phyloP scores from a whole-genome alignment of 2,113 vertebrate genomes.

The Cynopterus brachyotis region DNA sequence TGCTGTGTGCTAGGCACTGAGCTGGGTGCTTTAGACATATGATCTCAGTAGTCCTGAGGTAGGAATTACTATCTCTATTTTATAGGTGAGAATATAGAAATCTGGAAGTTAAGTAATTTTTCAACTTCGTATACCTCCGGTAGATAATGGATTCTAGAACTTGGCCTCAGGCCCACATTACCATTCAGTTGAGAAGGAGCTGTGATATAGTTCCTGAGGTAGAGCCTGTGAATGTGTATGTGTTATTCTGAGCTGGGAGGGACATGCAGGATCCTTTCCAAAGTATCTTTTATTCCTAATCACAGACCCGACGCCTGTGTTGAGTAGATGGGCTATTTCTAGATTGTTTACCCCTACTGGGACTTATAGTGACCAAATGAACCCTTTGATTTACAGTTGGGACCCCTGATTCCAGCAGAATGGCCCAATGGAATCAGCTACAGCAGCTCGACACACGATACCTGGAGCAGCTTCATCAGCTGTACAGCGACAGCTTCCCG shows the following conservation, averaged over 20 bases:
- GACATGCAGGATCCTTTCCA: neutral
- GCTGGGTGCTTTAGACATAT: neutral
- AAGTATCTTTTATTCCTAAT: neutral
- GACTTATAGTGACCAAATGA: neutral
- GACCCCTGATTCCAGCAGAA: conserved; percentile 81
- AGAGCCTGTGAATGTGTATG: neutral
- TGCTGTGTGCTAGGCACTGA: neutral
- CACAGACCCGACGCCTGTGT: neutral
- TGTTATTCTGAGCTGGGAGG: neutral
- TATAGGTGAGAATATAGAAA: neutral
- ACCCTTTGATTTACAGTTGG: conserved; percentile 37
- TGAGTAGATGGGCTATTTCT: neutral
- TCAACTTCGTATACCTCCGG: neutral
- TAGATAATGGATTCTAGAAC: neutral
- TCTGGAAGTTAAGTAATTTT: neutral
- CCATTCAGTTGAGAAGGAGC: neutral
- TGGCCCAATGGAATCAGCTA: conserved; percentile 99
- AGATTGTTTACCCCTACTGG: neutral
- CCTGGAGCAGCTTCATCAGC: conserved; percentile 97
- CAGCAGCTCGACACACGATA: conserved; percentile 98
- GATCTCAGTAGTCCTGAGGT: neutral
- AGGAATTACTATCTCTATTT: neutral
- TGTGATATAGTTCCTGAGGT: neutral
- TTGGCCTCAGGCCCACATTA: neutral
- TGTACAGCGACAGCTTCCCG: conserved; percentile 99